Evolutionary conservation across 92 coral and sea anemone species (phyloP).

Genomic region (Porites rus): DNA sequence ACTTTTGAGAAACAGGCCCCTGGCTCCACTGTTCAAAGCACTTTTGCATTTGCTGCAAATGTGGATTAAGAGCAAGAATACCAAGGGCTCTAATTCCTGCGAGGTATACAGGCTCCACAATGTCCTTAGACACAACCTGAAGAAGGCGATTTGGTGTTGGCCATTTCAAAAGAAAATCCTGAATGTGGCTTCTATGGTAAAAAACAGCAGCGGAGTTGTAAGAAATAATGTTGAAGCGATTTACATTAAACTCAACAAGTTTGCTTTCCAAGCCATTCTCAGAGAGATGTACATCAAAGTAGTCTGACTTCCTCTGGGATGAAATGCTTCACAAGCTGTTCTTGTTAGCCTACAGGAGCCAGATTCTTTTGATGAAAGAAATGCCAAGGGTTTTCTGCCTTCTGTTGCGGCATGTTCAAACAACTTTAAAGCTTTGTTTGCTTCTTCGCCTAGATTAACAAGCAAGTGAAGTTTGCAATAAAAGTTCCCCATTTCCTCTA

Average conservation of each 20-base stretch:
- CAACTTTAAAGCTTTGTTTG: constrained; percentile 18
- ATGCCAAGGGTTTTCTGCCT: constrained; percentile 37
- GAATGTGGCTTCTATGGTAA: constrained; percentile 15
- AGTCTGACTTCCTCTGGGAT: constrained; percentile 36
- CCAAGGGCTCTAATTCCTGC: constrained; percentile 53
- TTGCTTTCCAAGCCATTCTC: constrained; percentile 17
- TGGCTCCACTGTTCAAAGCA: constrained; percentile 12
- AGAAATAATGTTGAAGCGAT: constrained; percentile 36
- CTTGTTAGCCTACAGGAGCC: constrained; percentile 38
- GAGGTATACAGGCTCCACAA: constrained; percentile 22
- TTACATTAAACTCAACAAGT: constrained; percentile 37
- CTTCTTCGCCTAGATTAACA: constrained; percentile 19
- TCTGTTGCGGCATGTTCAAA: constrained; percentile 27
- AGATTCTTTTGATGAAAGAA: constrained; percentile 43
- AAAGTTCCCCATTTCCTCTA: constrained; percentile 47
- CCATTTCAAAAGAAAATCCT: constrained; percentile 18
- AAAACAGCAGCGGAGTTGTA: constrained; percentile 11
- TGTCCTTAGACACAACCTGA: constrained; percentile 35
- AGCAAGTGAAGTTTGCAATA: constrained; percentile 20
- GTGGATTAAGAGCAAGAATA: constrained; percentile 31
- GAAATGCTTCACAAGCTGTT: constrained; percentile 46
- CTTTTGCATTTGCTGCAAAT: constrained; percentile 33
- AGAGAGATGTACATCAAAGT: constrained; percentile 18
- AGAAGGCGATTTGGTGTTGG: constrained; percentile 34
- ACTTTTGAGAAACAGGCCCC: too few relatives aligned